phyloP scores from a whole-genome alignment of 2,113 vertebrate genomes.

The Gavia stellata region DNA sequence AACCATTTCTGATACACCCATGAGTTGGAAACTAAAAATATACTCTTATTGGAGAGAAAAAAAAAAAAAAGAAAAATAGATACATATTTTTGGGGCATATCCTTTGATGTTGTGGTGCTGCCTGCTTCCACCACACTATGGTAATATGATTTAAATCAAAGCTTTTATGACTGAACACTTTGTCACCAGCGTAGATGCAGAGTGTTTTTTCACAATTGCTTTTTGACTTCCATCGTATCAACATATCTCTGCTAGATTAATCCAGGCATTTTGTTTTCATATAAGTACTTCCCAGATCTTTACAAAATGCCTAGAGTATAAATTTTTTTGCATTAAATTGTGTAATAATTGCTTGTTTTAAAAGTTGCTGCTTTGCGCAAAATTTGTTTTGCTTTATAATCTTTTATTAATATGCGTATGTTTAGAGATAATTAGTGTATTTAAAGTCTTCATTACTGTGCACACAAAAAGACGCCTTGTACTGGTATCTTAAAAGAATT shows the following conservation, averaged over 20 bases:
- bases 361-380: background rate
- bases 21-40: background rate
- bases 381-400: constrained; percentile 39
- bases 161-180: constrained; percentile 38
- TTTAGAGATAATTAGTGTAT: constrained; percentile 35
- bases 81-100: background rate
- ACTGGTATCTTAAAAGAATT: background rate
- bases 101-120: constrained; percentile 43
- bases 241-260: background rate
- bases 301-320: constrained; percentile 22
- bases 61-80: background rate
- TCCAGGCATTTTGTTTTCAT: constrained; percentile 47
- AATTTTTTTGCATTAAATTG: background rate
- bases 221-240: background rate
- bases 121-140: constrained; percentile 21
- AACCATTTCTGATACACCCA: constrained; percentile 15
- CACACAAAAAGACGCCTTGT: constrained; percentile 51
- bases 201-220: constrained; percentile 41
- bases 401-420: constrained; percentile 14
- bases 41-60: background rate
- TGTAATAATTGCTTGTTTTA: constrained; percentile 25
- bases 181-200: constrained; percentile 6
- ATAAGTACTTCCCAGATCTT: background rate
- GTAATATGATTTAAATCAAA: constrained; percentile 33
- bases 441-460: constrained; percentile 56